phyloP scores from a whole-genome alignment of 2,888 invertebrate genomes.

The Drosophila putrida region DNA sequence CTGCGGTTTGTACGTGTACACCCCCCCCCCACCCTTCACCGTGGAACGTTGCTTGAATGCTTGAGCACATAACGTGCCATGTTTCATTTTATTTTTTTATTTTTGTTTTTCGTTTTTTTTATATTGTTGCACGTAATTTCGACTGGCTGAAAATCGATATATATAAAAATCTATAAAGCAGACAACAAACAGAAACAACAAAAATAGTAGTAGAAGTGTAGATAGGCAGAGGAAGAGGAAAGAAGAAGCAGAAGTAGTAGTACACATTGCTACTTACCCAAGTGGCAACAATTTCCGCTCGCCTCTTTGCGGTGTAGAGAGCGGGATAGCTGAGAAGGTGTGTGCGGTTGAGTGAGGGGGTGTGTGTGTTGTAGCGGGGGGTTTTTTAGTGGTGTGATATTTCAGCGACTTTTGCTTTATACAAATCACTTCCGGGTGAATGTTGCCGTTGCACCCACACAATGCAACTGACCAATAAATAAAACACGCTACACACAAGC shows the following conservation, averaged over 20 bases:
- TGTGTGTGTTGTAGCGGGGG: neutral
- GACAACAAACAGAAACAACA: conserved; percentile 27
- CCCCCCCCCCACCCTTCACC: neutral
- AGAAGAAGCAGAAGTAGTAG: conserved; percentile 17
- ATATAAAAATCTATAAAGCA: conserved; percentile 64
- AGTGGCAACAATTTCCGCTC: conserved; percentile 44
- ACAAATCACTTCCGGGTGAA: conserved; percentile 69
- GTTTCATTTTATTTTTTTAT: conserved; percentile 28
- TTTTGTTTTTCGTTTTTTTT: conserved; percentile 22
- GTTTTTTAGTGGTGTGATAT: conserved; percentile 36
- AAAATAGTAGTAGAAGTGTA: conserved; percentile 15
- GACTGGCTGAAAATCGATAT: conserved; percentile 80
- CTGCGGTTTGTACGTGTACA: conserved; percentile 42
- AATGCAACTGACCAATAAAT: conserved; percentile 40
- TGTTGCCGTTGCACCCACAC: conserved; percentile 53
- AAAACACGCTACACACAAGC: conserved; percentile 26
- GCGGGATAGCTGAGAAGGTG: conserved; percentile 3
- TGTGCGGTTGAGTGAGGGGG: neutral
- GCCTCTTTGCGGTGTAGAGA: conserved; percentile 14
- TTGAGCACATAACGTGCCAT: conserved; percentile 41
- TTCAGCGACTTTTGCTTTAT: conserved; percentile 49
- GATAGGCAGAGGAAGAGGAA: conserved; percentile 3
- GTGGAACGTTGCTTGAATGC: conserved; percentile 16
- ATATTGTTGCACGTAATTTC: conserved; percentile 43
- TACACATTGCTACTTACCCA: conserved; percentile 51